A percentile compares a stretch with the other conserved stretches of the same genome.
phyloP scores from a whole-genome alignment of 2,113 vertebrate genomes.

The Apaloderma vittatum region DNA sequence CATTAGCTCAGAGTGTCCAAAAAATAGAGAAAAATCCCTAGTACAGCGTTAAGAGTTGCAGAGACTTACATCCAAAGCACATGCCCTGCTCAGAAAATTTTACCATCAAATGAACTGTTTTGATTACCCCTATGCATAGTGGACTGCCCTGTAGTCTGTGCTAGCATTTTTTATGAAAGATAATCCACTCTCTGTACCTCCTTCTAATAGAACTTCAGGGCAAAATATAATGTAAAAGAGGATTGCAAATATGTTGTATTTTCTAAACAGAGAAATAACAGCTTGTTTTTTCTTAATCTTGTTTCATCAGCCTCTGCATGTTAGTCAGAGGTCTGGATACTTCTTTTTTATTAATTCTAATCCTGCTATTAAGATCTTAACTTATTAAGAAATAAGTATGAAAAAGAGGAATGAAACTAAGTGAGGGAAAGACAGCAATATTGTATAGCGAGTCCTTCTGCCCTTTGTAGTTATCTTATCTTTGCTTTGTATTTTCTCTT shows the following conservation, averaged over 20 bases:
- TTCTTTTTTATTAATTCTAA: not conserved
- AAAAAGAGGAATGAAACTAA: not conserved
- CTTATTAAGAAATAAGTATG: not conserved
- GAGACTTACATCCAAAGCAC: not conserved
- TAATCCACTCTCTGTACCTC: not conserved
- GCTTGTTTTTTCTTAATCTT: not conserved
- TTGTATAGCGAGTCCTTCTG: not conserved
- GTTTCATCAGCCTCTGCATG: not conserved
- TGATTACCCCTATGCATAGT: not conserved
- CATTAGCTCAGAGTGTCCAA: not conserved
- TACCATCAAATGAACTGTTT: not conserved
- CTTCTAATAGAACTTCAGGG: not conserved
- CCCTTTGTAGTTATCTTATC: not conserved
- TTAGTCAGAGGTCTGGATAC: not conserved
- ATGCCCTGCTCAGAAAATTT: not conserved
- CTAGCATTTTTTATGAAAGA: not conserved
- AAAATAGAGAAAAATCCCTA: not conserved
- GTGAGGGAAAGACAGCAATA: not conserved
- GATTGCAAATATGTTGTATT: not conserved
- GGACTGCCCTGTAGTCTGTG: not conserved
- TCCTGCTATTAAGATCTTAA: not conserved
- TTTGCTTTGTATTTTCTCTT: not conserved
- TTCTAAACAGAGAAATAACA: not conserved
- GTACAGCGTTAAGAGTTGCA: not conserved
- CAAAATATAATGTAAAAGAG: not conserved